Evolutionary conservation across 2,888 invertebrate genomes (phyloP), one percentile per base, ranked within the genome.

Genomic region (Lasius fuliginosus): DNA sequence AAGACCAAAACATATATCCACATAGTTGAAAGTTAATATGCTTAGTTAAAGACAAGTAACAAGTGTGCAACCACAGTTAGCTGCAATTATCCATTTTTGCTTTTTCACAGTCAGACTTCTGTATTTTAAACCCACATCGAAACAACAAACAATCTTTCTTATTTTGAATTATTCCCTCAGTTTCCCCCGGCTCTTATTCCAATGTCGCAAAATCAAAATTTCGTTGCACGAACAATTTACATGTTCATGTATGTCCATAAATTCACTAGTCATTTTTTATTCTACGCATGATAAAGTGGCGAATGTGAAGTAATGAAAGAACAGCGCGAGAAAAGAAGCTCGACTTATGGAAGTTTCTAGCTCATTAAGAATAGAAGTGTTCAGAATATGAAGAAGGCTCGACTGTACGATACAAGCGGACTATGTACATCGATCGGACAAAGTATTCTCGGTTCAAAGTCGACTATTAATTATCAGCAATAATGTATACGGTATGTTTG

Each of bases 11-110:
- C 27, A 65, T 46, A 79, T 42, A 69, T 69, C 84, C 74, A 90
- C 65, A 69, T 40, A 75, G 36, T 82, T 56, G 81, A 85, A 85
- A 86, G 73, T 83, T 84, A 90, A 85, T 65, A 77, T 30, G 77
- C 73, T 36, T 77, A 42, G 79, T 33, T 60, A 60, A 71, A 73
- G 46, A 60, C 46, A 77, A 56, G 15, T 71, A 42, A 42, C 46
- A 67, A 76, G 12, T 40, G 27, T 53, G 53, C 68, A 18, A 40
- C 40, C 12, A 1, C n/a, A n/a, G 8, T 67, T 30, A 77, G 12
- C 53, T 67, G 49, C 23, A 12, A 67, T 67, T 67, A 67, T 18
- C 33, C 18, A 49, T 46, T 65, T 15, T 64, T 23, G 11, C 33
- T 64, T 23, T 71, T 46, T 9, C 30, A 40, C 12, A 73, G 18